Base-by-base conservation (phyloP, 2,113 vertebrate species). In the Esox niger region DNA sequence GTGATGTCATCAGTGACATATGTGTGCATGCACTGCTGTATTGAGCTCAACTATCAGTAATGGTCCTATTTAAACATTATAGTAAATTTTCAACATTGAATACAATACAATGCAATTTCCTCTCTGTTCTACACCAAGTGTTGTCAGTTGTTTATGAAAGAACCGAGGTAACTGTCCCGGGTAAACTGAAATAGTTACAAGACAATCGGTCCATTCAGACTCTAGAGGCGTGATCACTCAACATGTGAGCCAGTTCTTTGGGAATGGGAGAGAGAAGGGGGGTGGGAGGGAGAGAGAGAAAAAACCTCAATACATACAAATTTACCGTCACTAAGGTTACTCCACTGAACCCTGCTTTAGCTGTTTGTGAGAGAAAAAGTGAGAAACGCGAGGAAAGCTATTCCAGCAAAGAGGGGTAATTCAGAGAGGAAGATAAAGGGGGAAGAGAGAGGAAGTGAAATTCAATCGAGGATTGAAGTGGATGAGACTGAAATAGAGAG, bases 361-460 rank as follows among this genome's bases (percentile, higher is more conserved):
- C 47, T 9, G 59, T 17, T n/a, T 33, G 21, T 8, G 59, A 0
- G 38, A 26, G 23, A 26, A 25, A 2, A 23, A 25, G 26, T 7
- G 38, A 29, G 38, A 52, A 26, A 23, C 25, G 20, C 13, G 20
- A 2, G 6, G 11, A 47, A 1, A 30, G 66, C 71, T 69, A 81
- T 63, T 62, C 33, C 38, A 66, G 70, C 31, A 77, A 65, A 64
- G 25, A 27, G 25, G 10, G 54, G 55, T 9, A 10, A 57, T 21
- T 57, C 55, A 58, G 68, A 63, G 59, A 66, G 52, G 29, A 31
- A 3, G 32, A 30, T 27, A 31, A 38, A 64, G 43, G 27, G 66
- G 46, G 23, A 64, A 49, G 8, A 7, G 59, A 32, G 6, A n/a
- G 54, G 25, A 33, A 59, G 20, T 23, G 66, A 46, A n/a, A n/a